Percentiles rank a stretch among this genome's conserved stretches.
phyloP scores from a whole-genome alignment of 2,797 vertebrate species.

The Mormyrops attenuatus region DNA sequence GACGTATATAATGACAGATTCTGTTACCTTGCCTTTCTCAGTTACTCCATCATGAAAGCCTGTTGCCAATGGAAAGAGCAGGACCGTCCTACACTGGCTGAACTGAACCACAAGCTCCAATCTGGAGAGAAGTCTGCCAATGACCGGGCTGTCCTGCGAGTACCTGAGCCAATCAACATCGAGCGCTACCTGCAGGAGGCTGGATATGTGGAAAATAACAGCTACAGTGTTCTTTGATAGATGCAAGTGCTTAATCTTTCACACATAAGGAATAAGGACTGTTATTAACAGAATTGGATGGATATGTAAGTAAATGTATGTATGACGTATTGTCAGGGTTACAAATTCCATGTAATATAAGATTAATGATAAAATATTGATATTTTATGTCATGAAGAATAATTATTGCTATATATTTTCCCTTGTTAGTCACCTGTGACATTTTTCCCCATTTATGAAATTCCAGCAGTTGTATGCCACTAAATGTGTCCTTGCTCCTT shows the following conservation, averaged over 20 bases:
- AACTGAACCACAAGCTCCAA: slow-evolving; percentile 62
- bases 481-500: background rate
- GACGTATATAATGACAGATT: background rate
- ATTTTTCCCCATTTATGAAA: background rate
- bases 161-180: slow-evolving; percentile 65
- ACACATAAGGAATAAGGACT: slow-evolving; percentile 22
- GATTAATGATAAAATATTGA: slow-evolving; percentile 20
- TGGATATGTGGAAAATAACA: slow-evolving; percentile 65
- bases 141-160: slow-evolving; percentile 69
- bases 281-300: background rate
- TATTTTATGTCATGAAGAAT: background rate
- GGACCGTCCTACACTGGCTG: slow-evolving; percentile 61
- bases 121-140: slow-evolving; percentile 65
- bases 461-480: background rate
- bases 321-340: slow-evolving; percentile 33
- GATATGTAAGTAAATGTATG: slow-evolving; percentile 22
- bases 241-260: slow-evolving; percentile 7
- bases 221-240: slow-evolving; percentile 78
- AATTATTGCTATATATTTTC: slow-evolving; percentile 2
- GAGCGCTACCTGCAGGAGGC: slow-evolving; percentile 75
- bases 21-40: slow-evolving; percentile 38
- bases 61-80: slow-evolving; percentile 81
- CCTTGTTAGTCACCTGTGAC: background rate
- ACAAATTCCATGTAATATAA: slow-evolving; percentile 25
- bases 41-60: slow-evolving; percentile 74